phyloP scores from a whole-genome alignment of 2,113 vertebrate genomes.

The Crocuta crocuta region DNA sequence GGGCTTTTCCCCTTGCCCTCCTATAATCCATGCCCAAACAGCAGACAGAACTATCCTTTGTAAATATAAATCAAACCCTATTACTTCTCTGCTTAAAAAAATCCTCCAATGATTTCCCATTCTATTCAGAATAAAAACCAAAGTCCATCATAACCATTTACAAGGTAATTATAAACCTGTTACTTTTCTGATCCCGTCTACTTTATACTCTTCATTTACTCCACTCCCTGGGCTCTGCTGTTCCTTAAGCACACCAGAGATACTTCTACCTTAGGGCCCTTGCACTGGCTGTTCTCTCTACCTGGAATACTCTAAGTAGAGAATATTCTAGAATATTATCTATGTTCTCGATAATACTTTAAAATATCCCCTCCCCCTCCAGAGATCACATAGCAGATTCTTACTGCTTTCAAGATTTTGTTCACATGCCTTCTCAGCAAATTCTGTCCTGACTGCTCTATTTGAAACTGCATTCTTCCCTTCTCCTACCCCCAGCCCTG shows the following conservation, averaged over 20 bases:
- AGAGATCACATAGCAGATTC: not conserved
- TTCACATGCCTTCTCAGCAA: slow-evolving; percentile 22
- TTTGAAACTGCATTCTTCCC: not conserved
- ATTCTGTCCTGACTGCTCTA: not conserved
- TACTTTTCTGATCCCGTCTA: not conserved
- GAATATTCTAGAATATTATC: not conserved
- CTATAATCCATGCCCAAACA: not conserved
- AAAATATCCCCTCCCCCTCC: not conserved
- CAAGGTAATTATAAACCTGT: not conserved
- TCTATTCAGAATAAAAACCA: not conserved
- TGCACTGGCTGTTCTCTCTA: not conserved
- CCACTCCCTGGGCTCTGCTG: not conserved
- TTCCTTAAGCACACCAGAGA: not conserved
- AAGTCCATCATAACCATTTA: not conserved
- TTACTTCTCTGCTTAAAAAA: not conserved
- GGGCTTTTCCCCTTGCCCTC: not conserved
- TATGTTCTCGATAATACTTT: not conserved
- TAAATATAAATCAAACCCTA: not conserved
- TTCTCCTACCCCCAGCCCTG: not conserved
- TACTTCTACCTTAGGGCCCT: not conserved
- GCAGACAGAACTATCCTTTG: not conserved
- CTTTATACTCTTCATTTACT: not conserved
- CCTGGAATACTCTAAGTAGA: not conserved
- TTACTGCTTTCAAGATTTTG: not conserved
- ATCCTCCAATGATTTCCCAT: not conserved